Percentiles rank a stretch among this genome's conserved stretches.
Conservation (phyloP, 2,888 invertebrate species). For the Nomada fabriciana region DNA sequence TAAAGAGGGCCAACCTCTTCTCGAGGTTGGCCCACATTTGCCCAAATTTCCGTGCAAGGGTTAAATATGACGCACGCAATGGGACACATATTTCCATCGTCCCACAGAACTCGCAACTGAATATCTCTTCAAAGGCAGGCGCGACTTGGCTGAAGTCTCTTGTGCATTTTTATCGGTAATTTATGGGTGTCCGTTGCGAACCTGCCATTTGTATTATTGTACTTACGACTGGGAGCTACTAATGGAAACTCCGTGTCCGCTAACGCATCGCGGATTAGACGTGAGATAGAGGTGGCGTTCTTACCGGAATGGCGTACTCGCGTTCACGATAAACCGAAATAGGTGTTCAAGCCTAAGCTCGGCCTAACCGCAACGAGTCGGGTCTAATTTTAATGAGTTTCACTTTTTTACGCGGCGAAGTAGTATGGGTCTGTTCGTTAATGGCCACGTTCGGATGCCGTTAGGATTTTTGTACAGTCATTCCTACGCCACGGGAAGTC, state of each 20-base stretch:
- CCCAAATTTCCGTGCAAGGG: too few species aligned
- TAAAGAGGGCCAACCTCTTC: too few species aligned
- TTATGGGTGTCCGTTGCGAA: constrained; percentile 33
- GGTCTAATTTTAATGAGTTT: constrained; percentile 44
- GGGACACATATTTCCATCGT: neutral
- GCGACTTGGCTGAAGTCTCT: constrained; percentile 16
- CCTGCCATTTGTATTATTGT: constrained; percentile 54
- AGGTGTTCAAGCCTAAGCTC: constrained; percentile 10
- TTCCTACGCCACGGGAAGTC: constrained; percentile 24
- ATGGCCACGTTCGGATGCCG: constrained; percentile 32
- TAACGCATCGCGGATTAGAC: constrained; percentile 50
- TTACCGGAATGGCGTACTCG: constrained; percentile 16
- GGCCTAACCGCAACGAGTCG: constrained; percentile 6
- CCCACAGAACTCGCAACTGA: neutral
- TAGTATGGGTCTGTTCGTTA: constrained; percentile 32
- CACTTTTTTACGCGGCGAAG: constrained; percentile 12
- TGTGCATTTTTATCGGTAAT: constrained; percentile 50
- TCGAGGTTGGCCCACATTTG: too few species aligned
- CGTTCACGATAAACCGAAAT: constrained; percentile 50
- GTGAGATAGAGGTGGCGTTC: constrained; percentile 45
- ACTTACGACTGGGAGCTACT: constrained; percentile 46
- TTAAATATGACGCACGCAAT: neutral
- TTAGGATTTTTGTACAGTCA: constrained; percentile 34
- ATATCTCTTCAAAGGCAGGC: constrained; percentile 19
- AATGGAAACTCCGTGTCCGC: constrained; percentile 60